Evolutionary conservation across 2,888 invertebrate genomes (phyloP), one percentile per base, ranked within the genome.

Genomic region (Danaus chrysippus): DNA sequence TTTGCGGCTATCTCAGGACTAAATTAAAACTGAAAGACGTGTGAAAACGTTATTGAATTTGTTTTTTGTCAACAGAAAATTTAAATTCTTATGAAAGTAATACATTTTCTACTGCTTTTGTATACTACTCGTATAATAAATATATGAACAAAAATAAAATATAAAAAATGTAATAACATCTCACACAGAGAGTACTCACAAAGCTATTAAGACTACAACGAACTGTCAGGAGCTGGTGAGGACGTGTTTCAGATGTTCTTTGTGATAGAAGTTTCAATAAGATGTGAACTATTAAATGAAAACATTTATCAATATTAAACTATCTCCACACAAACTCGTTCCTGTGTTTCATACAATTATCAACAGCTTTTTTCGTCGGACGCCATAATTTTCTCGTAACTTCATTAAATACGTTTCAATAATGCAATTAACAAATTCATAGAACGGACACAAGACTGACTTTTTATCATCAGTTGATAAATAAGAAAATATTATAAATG

Each of bases 21-120:
- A 41, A 64, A 61, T 67, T 59, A 57, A 64, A 52, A 62, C 54
- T 49, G 60, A 52, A 62, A 10, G 49, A 58, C 12, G 52, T 23
- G 52, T 42, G 46, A 44, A 54, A 19, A 43, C 34, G 44, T 42
- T 23, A 17, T 44, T 34, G 23, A 34, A 34, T 34, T 34, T 34
- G 23, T 34, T 34, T 34, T 34, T 34, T 34, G 23, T 34, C 23
- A 34, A 34, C 2, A 34, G 6, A 34, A 34, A 34, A 34, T 34
- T 34, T 34, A 34, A 34, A 34, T 17, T 49, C 46, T 17, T 9
- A 49, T 15, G 1, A 17, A 1, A 49, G 15, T 49, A 6, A 10
- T 15, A 17, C 17, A 15, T 49, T n/a, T n/a, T n/a, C n/a, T n/a
- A n/a, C n/a, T n/a, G n/a, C n/a, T n/a, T n/a, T n/a, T 15, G 15